A percentile compares a stretch with the other conserved stretches of the same genome.
These are phyloP conservation scores for Serinus canaria DNA, from an alignment of 2,113 vertebrate species.

Conservation along the genomic window DNA sequence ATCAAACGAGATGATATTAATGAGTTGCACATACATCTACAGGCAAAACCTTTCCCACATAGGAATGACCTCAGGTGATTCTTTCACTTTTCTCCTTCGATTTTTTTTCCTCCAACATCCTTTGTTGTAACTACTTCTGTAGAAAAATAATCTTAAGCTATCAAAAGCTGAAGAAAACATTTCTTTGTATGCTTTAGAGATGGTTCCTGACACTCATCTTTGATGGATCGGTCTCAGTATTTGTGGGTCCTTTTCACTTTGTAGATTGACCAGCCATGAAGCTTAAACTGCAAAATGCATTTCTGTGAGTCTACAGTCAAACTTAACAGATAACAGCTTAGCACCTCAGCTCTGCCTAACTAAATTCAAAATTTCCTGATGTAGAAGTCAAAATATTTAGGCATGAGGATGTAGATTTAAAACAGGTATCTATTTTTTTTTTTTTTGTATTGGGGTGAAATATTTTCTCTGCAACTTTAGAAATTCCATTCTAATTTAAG, in stretches of 20 bases:
- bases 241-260: background rate
- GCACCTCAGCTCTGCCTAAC: background rate
- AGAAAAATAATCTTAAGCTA: background rate
- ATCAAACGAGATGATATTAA: background rate
- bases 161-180: background rate
- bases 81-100: background rate
- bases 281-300: background rate
- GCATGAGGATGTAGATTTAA: background rate
- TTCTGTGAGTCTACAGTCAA: background rate
- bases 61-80: background rate
- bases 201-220: background rate
- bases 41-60: fast-evolving
- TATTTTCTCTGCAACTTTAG: background rate
- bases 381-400: background rate
- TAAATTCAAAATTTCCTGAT: background rate
- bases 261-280: background rate
- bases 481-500: background rate
- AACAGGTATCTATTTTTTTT: background rate
- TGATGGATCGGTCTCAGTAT: background rate
- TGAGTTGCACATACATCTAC: background rate
- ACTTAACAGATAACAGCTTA: background rate
- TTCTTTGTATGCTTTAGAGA: background rate
- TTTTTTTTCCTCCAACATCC: background rate
- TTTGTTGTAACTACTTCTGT: background rate
- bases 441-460: background rate